Evolutionary conservation across 1,140 invertebrate genomes (phyloP).

Genomic region (Teleopsis dalmanni): DNA sequence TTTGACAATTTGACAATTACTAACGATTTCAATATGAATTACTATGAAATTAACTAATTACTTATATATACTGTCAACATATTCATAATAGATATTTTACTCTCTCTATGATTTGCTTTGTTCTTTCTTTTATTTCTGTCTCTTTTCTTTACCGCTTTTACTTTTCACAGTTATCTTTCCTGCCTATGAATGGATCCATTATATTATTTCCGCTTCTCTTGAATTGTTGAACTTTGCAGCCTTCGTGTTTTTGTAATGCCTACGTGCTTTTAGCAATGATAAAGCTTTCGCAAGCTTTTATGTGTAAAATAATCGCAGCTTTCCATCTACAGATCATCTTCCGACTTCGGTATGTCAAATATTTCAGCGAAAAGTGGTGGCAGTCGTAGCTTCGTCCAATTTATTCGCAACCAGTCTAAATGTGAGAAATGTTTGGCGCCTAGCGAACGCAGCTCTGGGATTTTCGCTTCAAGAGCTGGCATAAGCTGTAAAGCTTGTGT

Average conservation of each 20-base stretch:
- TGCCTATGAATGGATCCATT: too few relatives aligned
- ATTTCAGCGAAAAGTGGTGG: conserved; percentile 94
- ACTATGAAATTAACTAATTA: not conserved
- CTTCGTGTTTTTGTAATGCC: too few relatives aligned
- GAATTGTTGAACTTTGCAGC: too few relatives aligned
- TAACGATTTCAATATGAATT: not conserved
- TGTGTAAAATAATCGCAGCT: not conserved
- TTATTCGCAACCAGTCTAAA: conserved; percentile 81
- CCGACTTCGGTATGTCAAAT: conserved; percentile 92
- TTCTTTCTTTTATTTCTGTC: not conserved
- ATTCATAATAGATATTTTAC: not conserved
- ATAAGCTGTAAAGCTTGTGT: conserved; percentile 54
- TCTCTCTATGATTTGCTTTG: not conserved
- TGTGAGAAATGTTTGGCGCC: conserved; percentile 77
- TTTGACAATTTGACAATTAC: too few relatives aligned
- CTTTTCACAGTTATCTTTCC: not conserved
- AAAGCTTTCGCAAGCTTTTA: not conserved
- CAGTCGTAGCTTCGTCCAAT: conserved; percentile 78
- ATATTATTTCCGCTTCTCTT: too few relatives aligned
- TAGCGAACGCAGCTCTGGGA: conserved; percentile 74
- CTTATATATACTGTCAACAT: not conserved
- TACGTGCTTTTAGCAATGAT: too few relatives aligned
- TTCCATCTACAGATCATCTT: conserved; percentile 49
- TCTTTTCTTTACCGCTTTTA: not conserved
- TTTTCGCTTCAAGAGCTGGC: conserved; percentile 61